phyloP scores from a whole-genome alignment of 2,888 invertebrate genomes.

The Platycnemis pennipes region DNA sequence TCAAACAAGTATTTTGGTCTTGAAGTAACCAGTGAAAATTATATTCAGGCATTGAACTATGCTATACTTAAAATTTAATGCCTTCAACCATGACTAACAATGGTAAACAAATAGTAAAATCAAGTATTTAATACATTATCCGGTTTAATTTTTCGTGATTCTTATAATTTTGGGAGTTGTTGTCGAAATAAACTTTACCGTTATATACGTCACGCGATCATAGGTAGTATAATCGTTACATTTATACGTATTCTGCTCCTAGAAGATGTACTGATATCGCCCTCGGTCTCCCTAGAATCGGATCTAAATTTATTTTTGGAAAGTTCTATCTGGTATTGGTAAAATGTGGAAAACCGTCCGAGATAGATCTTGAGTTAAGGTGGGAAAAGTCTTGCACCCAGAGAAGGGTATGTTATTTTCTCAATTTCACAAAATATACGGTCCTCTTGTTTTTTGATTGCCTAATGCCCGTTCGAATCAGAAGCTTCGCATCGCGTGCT shows the following conservation, averaged over 20 bases:
- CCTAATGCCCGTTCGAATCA: background rate
- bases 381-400: background rate
- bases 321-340: background rate
- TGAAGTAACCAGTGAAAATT: too few relatives aligned
- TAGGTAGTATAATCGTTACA: too few relatives aligned
- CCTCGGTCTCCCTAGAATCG: background rate
- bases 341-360: background rate
- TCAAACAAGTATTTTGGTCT: too few relatives aligned
- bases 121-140: too few relatives aligned
- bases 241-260: background rate
- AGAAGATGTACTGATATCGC: background rate
- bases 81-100: too few relatives aligned
- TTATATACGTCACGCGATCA: too few relatives aligned
- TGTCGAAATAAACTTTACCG: too few relatives aligned
- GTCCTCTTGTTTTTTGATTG: background rate
- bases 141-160: too few relatives aligned
- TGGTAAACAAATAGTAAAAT: too few relatives aligned
- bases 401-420: constrained; percentile 6
- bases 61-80: too few relatives aligned
- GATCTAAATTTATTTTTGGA: background rate
- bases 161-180: too few relatives aligned
- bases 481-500: background rate
- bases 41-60: too few relatives aligned
- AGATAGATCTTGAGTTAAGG: background rate
- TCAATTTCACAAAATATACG: constrained; percentile 12